Conservation (phyloP, 2,888 invertebrate genomes). For the Erebia ligea region DNA sequence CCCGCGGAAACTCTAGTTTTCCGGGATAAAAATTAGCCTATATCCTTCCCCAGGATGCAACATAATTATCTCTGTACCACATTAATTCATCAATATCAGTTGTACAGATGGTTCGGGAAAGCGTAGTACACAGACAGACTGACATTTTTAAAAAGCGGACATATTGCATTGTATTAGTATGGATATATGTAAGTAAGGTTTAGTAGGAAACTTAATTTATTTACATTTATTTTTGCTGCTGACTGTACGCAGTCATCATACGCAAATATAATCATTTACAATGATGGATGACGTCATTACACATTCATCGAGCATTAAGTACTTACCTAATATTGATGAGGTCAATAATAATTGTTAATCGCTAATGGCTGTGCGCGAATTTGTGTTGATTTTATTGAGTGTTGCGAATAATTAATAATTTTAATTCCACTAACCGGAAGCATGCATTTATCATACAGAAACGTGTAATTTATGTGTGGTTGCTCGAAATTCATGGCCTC, state of each 20-base stretch:
- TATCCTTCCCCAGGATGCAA: no score
- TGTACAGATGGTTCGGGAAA: no score
- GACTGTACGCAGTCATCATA: conserved; percentile 1
- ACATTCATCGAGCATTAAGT: conserved; percentile 5
- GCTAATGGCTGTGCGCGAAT: conserved; percentile 13
- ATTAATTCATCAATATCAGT: no score
- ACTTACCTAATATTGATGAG: conserved; percentile 12
- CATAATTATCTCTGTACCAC: no score
- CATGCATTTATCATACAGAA: no score
- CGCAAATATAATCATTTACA: conserved; percentile 15
- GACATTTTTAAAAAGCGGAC: no score
- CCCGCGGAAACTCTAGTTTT: no score
- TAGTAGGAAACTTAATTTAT: background rate
- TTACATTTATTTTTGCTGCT: background rate
- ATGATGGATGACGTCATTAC: conserved; percentile 23
- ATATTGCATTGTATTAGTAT: no score
- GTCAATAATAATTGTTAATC: conserved; percentile 1
- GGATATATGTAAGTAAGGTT: background rate
- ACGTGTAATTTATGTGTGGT: background rate
- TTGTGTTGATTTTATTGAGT: conserved; percentile 5
- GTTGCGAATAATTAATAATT: conserved; percentile 7
- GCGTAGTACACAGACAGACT: no score
- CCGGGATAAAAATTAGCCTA: no score
- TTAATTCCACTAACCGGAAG: background rate
- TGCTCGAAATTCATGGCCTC: no score